phyloP scores from a whole-genome alignment of 2,797 vertebrate species.

The Furcifer pardalis region DNA sequence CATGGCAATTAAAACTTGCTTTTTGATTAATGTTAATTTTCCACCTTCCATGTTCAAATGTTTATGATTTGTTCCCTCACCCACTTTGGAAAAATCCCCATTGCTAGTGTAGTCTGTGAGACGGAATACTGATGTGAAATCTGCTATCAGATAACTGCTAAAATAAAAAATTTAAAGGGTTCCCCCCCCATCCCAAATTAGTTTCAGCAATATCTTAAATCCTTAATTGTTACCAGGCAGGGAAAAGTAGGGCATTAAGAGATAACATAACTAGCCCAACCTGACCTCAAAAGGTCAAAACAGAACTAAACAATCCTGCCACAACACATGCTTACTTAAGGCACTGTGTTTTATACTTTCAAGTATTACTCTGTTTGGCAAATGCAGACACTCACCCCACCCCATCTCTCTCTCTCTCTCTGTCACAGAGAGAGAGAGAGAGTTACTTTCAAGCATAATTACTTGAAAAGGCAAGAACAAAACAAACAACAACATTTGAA shows the following conservation, averaged over 20 bases:
- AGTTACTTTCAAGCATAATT: conserved; percentile 41
- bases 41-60: background rate
- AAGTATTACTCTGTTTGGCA: conserved; percentile 45
- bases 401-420: too few species aligned
- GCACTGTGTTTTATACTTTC: conserved; percentile 66
- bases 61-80: background rate
- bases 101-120: background rate
- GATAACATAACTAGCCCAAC: conserved; percentile 82
- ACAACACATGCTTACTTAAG: conserved; percentile 79
- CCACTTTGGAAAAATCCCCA: background rate
- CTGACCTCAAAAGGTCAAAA: conserved; percentile 79
- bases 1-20: background rate
- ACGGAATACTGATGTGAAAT: background rate
- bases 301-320: conserved; percentile 82
- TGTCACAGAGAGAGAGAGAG: too few species aligned
- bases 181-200: background rate
- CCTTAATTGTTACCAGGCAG: conserved; percentile 82
- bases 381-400: too few species aligned
- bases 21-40: background rate
- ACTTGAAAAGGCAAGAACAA: conserved; percentile 36
- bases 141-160: conserved; percentile 67
- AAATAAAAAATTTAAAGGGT: conserved; percentile 28
- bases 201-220: conserved; percentile 55
- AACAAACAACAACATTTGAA: conserved; percentile 30
- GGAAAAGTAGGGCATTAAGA: conserved; percentile 78